A percentile compares a stretch with the other conserved stretches of the same genome.
Conservation (phyloP, 2,888 invertebrate genomes). For the Caenorhabditis uteleia region DNA sequence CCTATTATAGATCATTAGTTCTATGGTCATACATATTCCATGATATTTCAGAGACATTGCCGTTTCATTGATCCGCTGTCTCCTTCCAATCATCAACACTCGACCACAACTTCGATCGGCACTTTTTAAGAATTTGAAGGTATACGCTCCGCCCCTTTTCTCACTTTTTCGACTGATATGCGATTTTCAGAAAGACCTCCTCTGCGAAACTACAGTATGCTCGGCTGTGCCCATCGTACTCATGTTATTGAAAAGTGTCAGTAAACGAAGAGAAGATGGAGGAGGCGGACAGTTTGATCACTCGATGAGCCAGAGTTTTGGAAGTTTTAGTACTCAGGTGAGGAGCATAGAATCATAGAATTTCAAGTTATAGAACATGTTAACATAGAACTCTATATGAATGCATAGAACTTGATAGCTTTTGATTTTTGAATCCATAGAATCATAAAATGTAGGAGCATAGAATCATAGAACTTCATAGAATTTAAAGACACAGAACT, state of each 20-base stretch:
- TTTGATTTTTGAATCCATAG: too few species aligned
- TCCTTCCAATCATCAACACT: conserved; percentile 58
- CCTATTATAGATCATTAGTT: too few species aligned
- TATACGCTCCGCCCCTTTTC: too few species aligned
- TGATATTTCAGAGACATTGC: conserved; percentile 43
- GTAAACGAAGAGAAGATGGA: conserved; percentile 29
- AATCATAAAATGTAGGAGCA: too few species aligned
- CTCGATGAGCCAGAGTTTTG: conserved; percentile 47
- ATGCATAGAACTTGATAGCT: too few species aligned
- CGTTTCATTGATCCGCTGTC: conserved; percentile 53
- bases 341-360: too few species aligned
- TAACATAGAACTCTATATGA: too few species aligned
- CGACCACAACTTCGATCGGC: conserved; percentile 43
- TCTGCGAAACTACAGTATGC: conserved; percentile 31
- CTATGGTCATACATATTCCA: too few species aligned
- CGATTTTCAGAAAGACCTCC: conserved; percentile 37
- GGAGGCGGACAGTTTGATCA: conserved; percentile 39
- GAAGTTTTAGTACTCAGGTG: conserved; percentile 44
- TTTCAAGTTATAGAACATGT: too few species aligned
- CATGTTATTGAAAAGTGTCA: conserved; percentile 40
- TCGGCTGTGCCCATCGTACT: conserved; percentile 46
- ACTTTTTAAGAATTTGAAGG: conserved; percentile 51
- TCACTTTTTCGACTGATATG: too few species aligned
- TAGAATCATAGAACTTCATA: too few species aligned
- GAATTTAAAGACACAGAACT: too few species aligned